These are phyloP conservation scores for Poeciliopsis occidentalis DNA, from an alignment of 2,113 vertebrate species.

Conservation along the genomic window DNA sequence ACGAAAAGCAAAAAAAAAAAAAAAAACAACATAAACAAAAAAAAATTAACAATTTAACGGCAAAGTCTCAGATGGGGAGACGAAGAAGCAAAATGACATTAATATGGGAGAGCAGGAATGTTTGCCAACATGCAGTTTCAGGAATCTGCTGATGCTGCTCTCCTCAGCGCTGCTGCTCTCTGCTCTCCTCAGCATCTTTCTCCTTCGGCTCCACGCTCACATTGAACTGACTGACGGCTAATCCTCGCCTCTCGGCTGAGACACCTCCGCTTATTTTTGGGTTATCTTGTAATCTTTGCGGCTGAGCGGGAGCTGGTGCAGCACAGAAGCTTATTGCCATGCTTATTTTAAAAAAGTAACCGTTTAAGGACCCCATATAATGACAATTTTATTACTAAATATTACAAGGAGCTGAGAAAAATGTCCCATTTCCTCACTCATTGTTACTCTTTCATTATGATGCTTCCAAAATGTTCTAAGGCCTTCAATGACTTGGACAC, in stretches of 20 bases:
- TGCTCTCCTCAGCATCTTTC: constrained; percentile 16
- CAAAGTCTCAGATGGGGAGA: not conserved
- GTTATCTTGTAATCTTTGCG: not conserved
- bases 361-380: too few species aligned
- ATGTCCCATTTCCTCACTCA: too few species aligned
- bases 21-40: not conserved
- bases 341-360: not conserved
- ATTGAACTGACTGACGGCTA: constrained; percentile 9
- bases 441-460: too few species aligned
- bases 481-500: too few species aligned
- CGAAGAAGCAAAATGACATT: not conserved
- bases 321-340: not conserved
- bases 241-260: constrained; percentile 11
- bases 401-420: not conserved
- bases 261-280: constrained; percentile 6
- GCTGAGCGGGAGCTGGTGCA: not conserved
- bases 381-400: not conserved
- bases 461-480: too few species aligned
- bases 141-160: constrained; percentile 9
- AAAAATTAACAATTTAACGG: not conserved
- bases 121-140: not conserved
- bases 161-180: constrained; percentile 2
- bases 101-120: not conserved
- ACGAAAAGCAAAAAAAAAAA: not conserved
- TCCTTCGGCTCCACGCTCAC: not conserved